Conservation (phyloP, 2,888 invertebrate species). For the Onchidella celtica region DNA sequence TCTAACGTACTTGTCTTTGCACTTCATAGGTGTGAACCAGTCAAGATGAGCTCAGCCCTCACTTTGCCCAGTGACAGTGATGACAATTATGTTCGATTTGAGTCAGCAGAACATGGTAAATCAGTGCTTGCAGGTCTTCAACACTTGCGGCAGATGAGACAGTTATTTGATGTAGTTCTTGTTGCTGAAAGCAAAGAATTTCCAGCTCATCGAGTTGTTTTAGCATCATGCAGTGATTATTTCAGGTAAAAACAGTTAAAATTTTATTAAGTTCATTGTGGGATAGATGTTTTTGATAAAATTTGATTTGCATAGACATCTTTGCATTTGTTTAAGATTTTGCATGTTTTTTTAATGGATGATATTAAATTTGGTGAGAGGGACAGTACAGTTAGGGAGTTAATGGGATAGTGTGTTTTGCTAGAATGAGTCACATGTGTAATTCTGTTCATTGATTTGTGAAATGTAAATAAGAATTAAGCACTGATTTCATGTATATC, state of each 20-base stretch:
- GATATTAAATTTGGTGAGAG: neutral
- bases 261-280: neutral
- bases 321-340: neutral
- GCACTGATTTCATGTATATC: too few relatives aligned
- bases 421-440: neutral
- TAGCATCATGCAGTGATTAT: slow-evolving; percentile 88
- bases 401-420: neutral
- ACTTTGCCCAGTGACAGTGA: slow-evolving; percentile 28
- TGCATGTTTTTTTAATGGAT: neutral
- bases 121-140: slow-evolving; percentile 84
- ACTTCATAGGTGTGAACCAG: neutral
- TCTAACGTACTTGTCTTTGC: neutral
- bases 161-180: slow-evolving; percentile 86
- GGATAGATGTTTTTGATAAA: neutral
- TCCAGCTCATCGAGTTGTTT: slow-evolving; percentile 86
- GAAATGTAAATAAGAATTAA: too few relatives aligned
- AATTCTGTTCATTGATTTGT: neutral
- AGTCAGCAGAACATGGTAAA: slow-evolving; percentile 83
- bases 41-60: neutral
- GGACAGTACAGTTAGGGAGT: neutral
- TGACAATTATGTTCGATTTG: slow-evolving; percentile 78
- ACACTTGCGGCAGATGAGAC: slow-evolving; percentile 83
- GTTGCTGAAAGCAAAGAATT: slow-evolving; percentile 85
- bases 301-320: neutral
- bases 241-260: slow-evolving; percentile 82